Evolutionary conservation across 2,888 invertebrate genomes (phyloP).

Genomic region (Aromia moschata): DNA sequence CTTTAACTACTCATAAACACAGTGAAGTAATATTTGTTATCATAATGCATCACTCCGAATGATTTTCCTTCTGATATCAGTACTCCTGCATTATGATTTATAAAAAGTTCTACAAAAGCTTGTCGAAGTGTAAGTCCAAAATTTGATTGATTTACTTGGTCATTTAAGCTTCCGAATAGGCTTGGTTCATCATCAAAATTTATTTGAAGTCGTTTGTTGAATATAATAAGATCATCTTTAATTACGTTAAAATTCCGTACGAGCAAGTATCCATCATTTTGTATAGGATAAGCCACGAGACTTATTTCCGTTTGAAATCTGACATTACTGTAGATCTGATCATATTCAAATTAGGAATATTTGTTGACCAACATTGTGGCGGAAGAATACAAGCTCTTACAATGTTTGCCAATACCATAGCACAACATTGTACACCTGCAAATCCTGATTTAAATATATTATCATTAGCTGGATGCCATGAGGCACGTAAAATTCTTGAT

Average conservation of each 20-base stretch:
- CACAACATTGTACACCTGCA: slow-evolving; percentile 11
- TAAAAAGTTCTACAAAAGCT: background rate
- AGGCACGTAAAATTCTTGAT: background rate
- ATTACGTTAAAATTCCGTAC: slow-evolving; percentile 1
- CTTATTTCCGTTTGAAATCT: background rate
- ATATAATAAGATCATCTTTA: background rate
- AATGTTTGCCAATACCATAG: slow-evolving; percentile 2
- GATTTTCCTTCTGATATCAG: slow-evolving; percentile 1
- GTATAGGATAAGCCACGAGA: background rate
- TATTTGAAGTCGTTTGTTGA: background rate
- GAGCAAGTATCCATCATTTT: slow-evolving; percentile 1
- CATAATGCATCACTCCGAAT: background rate
- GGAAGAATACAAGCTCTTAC: background rate
- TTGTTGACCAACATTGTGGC: slow-evolving; percentile 2
- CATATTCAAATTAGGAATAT: slow-evolving; percentile 6
- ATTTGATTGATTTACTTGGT: background rate
- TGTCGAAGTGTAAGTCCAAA: background rate
- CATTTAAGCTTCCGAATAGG: slow-evolving; percentile 2
- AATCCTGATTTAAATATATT: slow-evolving; percentile 1
- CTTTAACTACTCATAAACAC: no score
- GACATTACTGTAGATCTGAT: background rate
- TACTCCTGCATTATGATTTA: background rate
- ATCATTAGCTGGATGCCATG: slow-evolving; percentile 9
- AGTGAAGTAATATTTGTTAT: background rate
- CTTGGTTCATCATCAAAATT: background rate